Evolutionary conservation across 2,888 invertebrate genomes (phyloP), one percentile per base, ranked within the genome.

Genomic region (Pinctada fucata): DNA sequence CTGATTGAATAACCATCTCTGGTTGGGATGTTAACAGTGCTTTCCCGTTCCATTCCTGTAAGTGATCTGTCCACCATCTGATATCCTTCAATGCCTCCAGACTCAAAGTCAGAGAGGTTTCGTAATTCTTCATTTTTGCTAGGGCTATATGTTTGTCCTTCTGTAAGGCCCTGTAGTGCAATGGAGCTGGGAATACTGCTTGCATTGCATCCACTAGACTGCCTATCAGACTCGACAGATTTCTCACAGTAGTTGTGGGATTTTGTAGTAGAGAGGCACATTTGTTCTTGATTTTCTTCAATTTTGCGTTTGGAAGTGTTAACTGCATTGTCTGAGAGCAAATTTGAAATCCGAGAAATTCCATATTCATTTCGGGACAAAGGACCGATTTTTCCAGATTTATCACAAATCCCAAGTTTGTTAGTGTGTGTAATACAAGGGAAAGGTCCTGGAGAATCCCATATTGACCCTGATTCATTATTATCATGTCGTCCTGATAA

Each of bases 311-410:
- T 51, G 71, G 45, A 16, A 48, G 48, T 69, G 13, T 49, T 16
- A 48, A 49, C 16, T 2, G 16, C 13, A 48, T 69, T 48, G n/a
- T 10, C 49, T 13, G 16, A 10, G 10, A 69, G 49, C n/a, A 49
- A 13, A 69, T 16, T 49, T 69, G 16, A 65, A 65, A 79, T 50
- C 79, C 75, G 10, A 79, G 49, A 64, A 68, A 79, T 65, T 58
- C 49, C 47, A 75, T 48, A 2, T 51, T 16, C 50, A 75, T 47
- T 69, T 3, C 16, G 47, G 49, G 69, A 69, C 16, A 16, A 47
- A 48, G 69, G n/a, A 48, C 49, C 6, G 69, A 69, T 49, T 48
- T 69, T 16, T 69, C 10, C 13, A 48, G 58, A 47, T 63, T 58
- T 1, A 58, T 75, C 47, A 49, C 2, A 16, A 69, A 69, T 4